Conservation (phyloP, 2,797 vertebrate species). For the Todus mexicanus region DNA sequence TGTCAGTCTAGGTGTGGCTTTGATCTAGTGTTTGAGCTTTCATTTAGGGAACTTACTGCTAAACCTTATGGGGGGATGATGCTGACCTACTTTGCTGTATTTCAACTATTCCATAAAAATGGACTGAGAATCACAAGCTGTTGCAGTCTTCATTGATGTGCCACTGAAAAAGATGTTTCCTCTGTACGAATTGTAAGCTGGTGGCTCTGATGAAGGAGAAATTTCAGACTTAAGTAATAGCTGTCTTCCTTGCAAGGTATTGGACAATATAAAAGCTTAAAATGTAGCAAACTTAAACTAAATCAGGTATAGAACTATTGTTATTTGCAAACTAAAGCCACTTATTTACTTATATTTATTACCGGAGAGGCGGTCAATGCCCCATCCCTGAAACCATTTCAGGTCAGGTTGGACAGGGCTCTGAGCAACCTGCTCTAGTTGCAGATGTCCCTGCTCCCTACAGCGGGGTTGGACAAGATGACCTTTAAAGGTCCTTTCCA, state of each 20-base stretch:
- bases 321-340: neutral
- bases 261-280: neutral
- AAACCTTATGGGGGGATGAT: neutral
- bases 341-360: neutral
- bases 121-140: neutral
- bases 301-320: neutral
- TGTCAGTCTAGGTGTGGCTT: conserved; percentile 14
- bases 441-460: neutral
- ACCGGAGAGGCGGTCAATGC: neutral
- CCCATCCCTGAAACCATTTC: neutral
- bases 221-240: neutral
- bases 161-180: neutral
- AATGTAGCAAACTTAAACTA: neutral
- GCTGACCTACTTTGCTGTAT: conserved; percentile 31
- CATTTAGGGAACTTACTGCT: neutral
- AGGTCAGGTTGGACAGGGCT: neutral
- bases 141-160: neutral
- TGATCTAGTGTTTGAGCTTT: neutral
- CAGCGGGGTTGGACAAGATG: neutral
- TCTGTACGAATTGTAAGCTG: neutral
- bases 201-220: neutral
- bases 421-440: neutral
- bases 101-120: neutral
- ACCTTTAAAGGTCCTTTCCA: neutral
- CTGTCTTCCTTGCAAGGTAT: neutral